Evolutionary conservation across 2,797 vertebrate genomes (phyloP).

Genomic region (Spea hammondii): DNA sequence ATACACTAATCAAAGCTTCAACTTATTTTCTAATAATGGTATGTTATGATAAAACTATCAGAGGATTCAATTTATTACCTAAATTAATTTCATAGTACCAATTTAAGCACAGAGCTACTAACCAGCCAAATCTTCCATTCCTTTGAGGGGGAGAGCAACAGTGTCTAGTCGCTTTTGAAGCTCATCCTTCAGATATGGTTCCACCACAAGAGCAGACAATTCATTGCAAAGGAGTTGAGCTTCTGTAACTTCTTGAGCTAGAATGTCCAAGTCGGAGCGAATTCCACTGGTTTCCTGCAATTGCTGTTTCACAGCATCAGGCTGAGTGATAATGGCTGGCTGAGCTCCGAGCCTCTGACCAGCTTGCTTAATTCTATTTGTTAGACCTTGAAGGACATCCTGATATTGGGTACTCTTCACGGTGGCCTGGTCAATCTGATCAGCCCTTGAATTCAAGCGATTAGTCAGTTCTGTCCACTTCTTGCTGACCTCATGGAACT

Average conservation of each 20-base stretch:
- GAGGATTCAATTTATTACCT: no score
- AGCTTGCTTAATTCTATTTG: constrained; percentile 78
- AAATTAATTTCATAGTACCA: background rate
- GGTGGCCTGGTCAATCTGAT: constrained; percentile 87
- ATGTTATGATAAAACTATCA: no score
- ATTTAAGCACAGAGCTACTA: background rate
- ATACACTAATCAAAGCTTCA: no score
- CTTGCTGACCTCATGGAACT: constrained; percentile 80
- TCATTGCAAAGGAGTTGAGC: constrained; percentile 83
- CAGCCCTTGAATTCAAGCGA: constrained; percentile 80
- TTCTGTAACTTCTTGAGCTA: constrained; percentile 76
- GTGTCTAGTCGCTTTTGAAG: constrained; percentile 87
- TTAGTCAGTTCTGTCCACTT: constrained; percentile 87
- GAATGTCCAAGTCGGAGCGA: constrained; percentile 84
- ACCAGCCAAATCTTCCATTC: constrained; percentile 93
- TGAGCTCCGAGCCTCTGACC: constrained; percentile 81
- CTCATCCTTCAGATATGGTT: constrained; percentile 96
- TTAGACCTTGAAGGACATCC: constrained; percentile 80
- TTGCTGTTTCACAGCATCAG: constrained; percentile 85
- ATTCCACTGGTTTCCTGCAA: constrained; percentile 94
- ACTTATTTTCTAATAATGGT: no score
- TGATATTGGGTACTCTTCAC: constrained; percentile 88
- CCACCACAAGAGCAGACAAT: constrained; percentile 85
- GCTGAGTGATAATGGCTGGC: constrained; percentile 85
- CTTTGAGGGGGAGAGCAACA: constrained; percentile 83